phyloP scores from a whole-genome alignment of 2,888 invertebrate species.

The Yponomeuta sedellus region DNA sequence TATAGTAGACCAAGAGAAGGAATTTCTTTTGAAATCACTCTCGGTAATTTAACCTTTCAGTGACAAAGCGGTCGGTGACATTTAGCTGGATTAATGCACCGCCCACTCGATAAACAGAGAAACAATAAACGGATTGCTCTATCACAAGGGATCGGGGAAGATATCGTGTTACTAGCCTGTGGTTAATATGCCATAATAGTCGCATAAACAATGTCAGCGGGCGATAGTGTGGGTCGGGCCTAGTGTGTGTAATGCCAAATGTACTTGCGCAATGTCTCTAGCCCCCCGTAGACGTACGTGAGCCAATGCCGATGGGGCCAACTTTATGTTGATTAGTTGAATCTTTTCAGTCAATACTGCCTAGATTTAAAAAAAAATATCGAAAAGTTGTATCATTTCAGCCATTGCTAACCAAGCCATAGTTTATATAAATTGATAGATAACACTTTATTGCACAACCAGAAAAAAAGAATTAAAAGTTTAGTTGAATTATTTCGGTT shows the following conservation, averaged over 20 bases:
- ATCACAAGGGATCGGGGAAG: conserved; percentile 9
- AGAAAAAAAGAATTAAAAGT: no score
- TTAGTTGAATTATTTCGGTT: neutral
- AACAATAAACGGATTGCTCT: conserved; percentile 13
- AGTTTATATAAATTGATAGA: no score
- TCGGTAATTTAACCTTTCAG: conserved; percentile 15
- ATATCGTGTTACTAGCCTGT: conserved; percentile 13
- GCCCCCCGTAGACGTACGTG: neutral
- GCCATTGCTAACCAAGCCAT: no score
- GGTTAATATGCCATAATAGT: conserved; percentile 15
- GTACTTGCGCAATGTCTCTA: conserved; percentile 3
- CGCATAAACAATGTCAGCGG: conserved; percentile 12
- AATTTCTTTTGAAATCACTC: conserved; percentile 26
- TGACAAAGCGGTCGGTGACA: conserved; percentile 10
- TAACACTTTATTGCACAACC: no score
- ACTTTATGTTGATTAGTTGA: neutral
- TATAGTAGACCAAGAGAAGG: conserved; percentile 23
- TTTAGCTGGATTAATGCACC: neutral
- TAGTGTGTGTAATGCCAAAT: conserved; percentile 13
- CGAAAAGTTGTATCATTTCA: no score
- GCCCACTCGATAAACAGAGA: conserved; percentile 14
- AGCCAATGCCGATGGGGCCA: neutral
- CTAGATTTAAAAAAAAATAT: no score
- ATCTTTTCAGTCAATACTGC: neutral
- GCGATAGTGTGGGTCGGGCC: conserved; percentile 9